These are phyloP conservation scores for Nasua narica DNA, from an alignment of 2,797 vertebrate species.

Conservation along the genomic window DNA sequence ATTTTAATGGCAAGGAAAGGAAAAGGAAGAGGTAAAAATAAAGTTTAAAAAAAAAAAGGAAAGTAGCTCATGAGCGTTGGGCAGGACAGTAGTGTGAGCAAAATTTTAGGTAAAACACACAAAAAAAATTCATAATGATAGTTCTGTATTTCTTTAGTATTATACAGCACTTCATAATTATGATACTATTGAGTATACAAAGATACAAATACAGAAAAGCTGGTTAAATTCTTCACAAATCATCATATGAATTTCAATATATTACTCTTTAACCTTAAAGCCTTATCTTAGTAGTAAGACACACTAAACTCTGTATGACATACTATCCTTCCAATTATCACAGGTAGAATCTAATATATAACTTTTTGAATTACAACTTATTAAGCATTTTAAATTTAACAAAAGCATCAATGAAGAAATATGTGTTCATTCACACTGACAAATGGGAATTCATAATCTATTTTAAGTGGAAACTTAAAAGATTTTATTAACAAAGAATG, in stretches of 20 bases:
- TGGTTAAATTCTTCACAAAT: constrained; percentile 27
- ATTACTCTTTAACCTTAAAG: not conserved
- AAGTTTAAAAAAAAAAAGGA: not conserved
- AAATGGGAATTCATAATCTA: constrained; percentile 1
- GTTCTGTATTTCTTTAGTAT: not conserved
- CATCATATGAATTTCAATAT: not conserved
- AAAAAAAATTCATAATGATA: not conserved
- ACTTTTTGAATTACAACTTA: not conserved
- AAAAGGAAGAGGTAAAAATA: not conserved
- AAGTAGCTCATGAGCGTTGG: not conserved
- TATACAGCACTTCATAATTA: not conserved
- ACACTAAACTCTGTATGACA: not conserved
- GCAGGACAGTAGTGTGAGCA: not conserved
- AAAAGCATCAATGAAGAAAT: not conserved
- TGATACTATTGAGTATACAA: not conserved
- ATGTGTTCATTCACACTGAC: not conserved
- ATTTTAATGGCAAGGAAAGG: not conserved
- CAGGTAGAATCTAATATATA: not conserved
- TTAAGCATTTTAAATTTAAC: constrained; percentile 13
- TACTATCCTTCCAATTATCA: not conserved
- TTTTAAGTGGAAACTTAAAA: not conserved
- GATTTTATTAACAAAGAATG: not conserved
- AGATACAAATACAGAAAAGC: not conserved
- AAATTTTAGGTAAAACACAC: not conserved
- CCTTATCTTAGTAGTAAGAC: not conserved